Conservation (phyloP, 2,888 invertebrate species). For the Nemapogon koenigi region DNA sequence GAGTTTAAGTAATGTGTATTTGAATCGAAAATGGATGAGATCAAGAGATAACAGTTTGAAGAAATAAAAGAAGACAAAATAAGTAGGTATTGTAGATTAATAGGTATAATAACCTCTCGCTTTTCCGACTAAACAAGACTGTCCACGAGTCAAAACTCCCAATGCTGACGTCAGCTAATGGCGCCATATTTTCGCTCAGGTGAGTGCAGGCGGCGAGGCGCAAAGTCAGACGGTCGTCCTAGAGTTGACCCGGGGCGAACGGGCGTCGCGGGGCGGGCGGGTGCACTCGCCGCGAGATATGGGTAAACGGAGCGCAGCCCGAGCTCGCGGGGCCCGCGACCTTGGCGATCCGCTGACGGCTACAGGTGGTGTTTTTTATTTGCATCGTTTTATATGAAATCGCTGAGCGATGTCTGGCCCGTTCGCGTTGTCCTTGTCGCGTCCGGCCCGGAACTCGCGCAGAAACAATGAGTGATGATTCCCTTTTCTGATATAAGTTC, state of each 20-base stretch:
- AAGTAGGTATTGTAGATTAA: too few species aligned
- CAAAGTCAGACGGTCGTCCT: constrained; percentile 33
- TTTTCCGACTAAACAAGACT: too few species aligned
- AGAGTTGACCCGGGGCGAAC: constrained; percentile 32
- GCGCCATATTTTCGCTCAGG: constrained; percentile 11
- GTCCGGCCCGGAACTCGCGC: constrained; percentile 1
- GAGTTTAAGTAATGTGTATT: too few species aligned
- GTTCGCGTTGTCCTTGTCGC: constrained; percentile 14
- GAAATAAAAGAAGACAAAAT: too few species aligned
- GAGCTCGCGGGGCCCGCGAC: constrained; percentile 48
- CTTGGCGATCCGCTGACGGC: constrained; percentile 57
- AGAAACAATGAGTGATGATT: not conserved
- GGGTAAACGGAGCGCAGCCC: constrained; percentile 59
- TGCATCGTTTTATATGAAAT: constrained; percentile 38
- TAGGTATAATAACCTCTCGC: too few species aligned
- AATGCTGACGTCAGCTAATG: constrained; percentile 5
- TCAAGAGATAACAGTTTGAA: too few species aligned
- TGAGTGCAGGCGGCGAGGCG: constrained; percentile 13
- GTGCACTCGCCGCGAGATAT: constrained; percentile 60
- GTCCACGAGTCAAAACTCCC: too few species aligned
- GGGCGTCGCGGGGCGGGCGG: constrained; percentile 25
- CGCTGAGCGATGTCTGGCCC: constrained; percentile 35
- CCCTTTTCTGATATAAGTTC: not conserved
- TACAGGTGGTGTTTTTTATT: constrained; percentile 65
- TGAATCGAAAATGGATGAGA: too few species aligned